These are phyloP conservation scores for Cossypha niveicapilla DNA, from an alignment of 2,797 vertebrate species.

Conservation along the genomic window DNA sequence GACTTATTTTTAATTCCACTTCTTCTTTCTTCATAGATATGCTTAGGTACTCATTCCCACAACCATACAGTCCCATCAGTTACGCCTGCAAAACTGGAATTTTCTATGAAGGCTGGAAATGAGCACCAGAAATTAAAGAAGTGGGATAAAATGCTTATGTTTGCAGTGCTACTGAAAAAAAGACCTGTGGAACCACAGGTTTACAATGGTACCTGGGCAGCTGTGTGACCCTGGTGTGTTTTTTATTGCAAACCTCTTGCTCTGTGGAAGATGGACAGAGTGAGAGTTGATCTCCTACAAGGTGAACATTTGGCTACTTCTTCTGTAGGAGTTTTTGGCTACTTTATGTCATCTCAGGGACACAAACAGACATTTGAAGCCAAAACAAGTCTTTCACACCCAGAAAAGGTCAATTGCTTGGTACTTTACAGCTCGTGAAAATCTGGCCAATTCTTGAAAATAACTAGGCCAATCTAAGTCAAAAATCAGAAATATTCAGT, in stretches of 20 bases:
- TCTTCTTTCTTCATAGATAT: neutral
- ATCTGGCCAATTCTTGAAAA: neutral
- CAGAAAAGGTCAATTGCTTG: neutral
- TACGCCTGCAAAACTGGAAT: neutral
- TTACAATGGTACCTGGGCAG: neutral
- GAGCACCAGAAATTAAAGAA: neutral
- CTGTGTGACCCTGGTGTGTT: neutral
- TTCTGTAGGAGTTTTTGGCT: neutral
- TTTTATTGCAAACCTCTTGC: neutral
- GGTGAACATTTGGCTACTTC: neutral
- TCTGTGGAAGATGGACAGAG: neutral
- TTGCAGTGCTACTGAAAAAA: neutral
- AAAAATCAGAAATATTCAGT: neutral
- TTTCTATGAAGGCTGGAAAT: neutral
- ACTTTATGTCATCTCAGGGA: neutral
- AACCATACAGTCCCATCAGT: neutral
- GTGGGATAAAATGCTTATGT: neutral
- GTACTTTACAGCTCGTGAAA: neutral
- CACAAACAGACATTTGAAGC: neutral
- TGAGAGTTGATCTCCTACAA: neutral
- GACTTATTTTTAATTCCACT: neutral
- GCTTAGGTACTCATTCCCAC: neutral
- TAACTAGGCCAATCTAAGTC: neutral
- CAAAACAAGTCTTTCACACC: neutral
- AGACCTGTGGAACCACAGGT: fast-evolving